These are phyloP conservation scores for Neosalanx taihuensis DNA, from an alignment of 2,797 vertebrate genomes.

Conservation along the genomic window DNA sequence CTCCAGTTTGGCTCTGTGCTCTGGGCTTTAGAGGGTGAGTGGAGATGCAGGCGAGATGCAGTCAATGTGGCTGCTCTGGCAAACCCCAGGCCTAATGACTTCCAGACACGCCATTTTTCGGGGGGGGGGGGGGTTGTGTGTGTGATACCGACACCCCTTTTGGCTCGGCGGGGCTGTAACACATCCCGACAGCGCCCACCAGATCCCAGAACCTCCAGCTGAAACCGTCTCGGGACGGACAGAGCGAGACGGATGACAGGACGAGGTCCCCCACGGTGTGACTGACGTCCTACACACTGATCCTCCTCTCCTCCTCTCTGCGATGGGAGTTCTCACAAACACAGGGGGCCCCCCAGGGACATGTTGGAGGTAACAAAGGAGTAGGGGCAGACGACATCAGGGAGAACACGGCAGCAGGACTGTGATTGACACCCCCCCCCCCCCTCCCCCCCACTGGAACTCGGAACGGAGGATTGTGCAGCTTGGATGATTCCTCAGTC, in stretches of 20 bases:
- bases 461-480: conserved; percentile 38
- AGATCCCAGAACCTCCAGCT: not conserved
- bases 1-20: not conserved
- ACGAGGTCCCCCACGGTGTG: conserved; percentile 23
- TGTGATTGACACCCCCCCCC: not conserved
- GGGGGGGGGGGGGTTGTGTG: conserved; percentile 27
- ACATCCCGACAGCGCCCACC: not conserved
- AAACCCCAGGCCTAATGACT: conserved; percentile 59
- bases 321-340: not conserved
- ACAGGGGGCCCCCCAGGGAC: conserved; percentile 26
- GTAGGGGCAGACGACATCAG: conserved; percentile 54
- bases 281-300: conserved; percentile 27
- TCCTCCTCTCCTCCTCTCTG: not conserved
- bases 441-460: conserved; percentile 36
- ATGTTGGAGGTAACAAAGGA: conserved; percentile 58
- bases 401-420: conserved; percentile 44
- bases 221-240: conserved; percentile 33
- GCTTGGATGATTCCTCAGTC: conserved; percentile 45
- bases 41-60: conserved; percentile 51
- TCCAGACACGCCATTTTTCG: conserved; percentile 57
- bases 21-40: conserved; percentile 46
- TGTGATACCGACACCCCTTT: conserved; percentile 51
- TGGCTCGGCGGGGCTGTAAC: conserved; percentile 39
- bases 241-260: conserved; percentile 25
- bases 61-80: conserved; percentile 48